Conservation (phyloP, 2,888 invertebrate genomes). For the Napeogenes sylphis region DNA sequence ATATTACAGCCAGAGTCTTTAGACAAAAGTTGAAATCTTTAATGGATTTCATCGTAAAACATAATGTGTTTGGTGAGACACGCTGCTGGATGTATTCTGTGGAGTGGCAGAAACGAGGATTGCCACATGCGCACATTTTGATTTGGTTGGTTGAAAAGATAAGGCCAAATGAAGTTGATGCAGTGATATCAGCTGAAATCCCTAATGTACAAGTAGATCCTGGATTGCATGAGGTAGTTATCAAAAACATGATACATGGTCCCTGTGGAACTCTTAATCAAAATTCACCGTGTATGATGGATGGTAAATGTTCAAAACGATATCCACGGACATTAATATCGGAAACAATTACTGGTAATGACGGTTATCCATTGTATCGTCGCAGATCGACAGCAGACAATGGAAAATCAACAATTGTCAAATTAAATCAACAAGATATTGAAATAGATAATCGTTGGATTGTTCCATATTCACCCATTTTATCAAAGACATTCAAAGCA, state of each 20-base stretch:
- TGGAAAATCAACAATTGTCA: constrained; percentile 33
- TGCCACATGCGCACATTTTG: constrained; percentile 31
- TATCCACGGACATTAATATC: constrained; percentile 24
- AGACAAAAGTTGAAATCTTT: constrained; percentile 31
- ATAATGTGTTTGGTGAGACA: constrained; percentile 31
- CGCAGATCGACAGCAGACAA: constrained; percentile 32
- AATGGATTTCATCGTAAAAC: constrained; percentile 31
- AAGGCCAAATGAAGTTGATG: constrained; percentile 32
- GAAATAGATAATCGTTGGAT: constrained; percentile 33
- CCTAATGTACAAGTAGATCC: constrained; percentile 27
- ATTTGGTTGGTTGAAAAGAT: constrained; percentile 32
- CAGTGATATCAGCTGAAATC: constrained; percentile 32
- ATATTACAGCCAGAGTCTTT: constrained; percentile 36
- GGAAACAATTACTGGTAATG: constrained; percentile 28
- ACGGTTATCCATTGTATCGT: constrained; percentile 35
- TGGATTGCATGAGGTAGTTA: constrained; percentile 26
- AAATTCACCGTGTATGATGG: constrained; percentile 27
- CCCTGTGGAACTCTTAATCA: constrained; percentile 29
- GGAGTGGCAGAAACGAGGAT: constrained; percentile 32
- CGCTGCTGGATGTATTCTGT: constrained; percentile 34
- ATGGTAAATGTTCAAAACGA: constrained; percentile 28
- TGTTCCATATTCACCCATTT: constrained; percentile 11
- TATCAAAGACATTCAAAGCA: constrained; percentile 21
- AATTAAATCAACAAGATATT: constrained; percentile 29
- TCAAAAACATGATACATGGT: constrained; percentile 32